These are phyloP conservation scores for Pardosa pseudoannulata DNA, from an alignment of 2,888 invertebrate species.

Conservation along the genomic window DNA sequence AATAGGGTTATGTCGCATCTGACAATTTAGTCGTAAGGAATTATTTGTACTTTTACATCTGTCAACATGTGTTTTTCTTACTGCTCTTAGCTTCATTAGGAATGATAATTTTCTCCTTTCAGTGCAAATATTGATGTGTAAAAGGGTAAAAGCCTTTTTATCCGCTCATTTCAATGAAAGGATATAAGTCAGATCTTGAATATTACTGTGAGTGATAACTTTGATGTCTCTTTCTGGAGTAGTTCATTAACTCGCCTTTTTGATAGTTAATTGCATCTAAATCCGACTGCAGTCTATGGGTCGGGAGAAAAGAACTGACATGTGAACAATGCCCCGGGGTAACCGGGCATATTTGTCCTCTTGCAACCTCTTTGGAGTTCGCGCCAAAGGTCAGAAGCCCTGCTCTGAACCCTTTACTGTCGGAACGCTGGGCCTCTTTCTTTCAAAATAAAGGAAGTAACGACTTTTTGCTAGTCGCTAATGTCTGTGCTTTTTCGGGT, in stretches of 20 bases:
- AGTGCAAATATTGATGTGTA: no score
- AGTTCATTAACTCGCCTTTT: not conserved
- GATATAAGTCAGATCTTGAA: not conserved
- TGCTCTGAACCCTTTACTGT: not conserved
- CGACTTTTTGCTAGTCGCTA: conserved; percentile 10
- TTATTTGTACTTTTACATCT: no score
- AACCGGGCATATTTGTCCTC: not conserved
- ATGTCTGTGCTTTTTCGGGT: conserved; percentile 15
- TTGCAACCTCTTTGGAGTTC: not conserved
- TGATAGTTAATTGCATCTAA: conserved; percentile 1
- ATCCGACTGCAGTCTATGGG: not conserved
- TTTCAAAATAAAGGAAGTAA: conserved; percentile 10
- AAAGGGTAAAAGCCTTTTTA: no score
- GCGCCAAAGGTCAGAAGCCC: not conserved
- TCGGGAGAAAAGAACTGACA: not conserved
- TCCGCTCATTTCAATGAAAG: not conserved
- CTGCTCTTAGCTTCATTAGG: no score
- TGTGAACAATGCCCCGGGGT: not conserved
- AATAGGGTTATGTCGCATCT: no score
- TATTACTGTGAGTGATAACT: not conserved
- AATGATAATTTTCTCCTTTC: no score
- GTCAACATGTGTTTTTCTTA: no score
- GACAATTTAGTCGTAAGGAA: no score
- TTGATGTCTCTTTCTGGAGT: not conserved
- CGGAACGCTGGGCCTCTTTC: not conserved